A percentile compares a stretch with the other conserved stretches of the same genome.
Conservation (phyloP, 1,140 invertebrate genomes). For the Pinna nobilis region DNA sequence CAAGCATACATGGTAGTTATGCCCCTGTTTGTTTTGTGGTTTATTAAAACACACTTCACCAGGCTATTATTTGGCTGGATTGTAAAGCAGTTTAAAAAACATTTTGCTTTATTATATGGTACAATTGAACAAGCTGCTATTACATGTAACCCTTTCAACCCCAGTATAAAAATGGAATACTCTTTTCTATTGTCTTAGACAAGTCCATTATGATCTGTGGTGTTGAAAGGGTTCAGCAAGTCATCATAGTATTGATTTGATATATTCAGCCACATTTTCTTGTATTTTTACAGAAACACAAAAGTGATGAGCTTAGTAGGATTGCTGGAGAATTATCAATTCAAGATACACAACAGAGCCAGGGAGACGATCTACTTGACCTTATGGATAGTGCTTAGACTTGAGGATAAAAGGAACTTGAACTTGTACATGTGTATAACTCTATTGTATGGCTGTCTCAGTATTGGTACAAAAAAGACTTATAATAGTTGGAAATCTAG, state of each 20-base stretch:
- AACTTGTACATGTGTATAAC: conserved; percentile 1
- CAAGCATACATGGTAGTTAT: too few relatives aligned
- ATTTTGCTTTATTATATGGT: too few relatives aligned
- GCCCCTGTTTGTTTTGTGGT: too few relatives aligned
- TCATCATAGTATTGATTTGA: not conserved
- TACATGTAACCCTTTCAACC: not conserved
- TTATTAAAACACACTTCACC: too few relatives aligned
- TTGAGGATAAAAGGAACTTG: not conserved
- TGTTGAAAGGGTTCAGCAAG: not conserved
- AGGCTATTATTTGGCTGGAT: too few relatives aligned
- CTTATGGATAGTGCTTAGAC: conserved; percentile 68
- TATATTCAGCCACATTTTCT: not conserved
- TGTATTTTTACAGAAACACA: conserved; percentile 54
- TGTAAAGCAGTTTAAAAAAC: too few relatives aligned
- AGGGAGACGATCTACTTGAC: conserved; percentile 67
- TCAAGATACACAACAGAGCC: conserved; percentile 38
- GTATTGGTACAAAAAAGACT: too few relatives aligned
- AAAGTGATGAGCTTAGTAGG: conserved; percentile 61
- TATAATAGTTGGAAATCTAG: not conserved
- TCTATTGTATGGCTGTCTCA: conserved; percentile 7
- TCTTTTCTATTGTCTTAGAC: not conserved
- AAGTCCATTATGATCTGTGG: not conserved
- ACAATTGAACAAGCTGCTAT: not conserved
- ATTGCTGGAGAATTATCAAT: conserved; percentile 72
- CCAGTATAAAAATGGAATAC: not conserved